phyloP scores from a whole-genome alignment of 2,888 invertebrate species.

The Clostera curtula region DNA sequence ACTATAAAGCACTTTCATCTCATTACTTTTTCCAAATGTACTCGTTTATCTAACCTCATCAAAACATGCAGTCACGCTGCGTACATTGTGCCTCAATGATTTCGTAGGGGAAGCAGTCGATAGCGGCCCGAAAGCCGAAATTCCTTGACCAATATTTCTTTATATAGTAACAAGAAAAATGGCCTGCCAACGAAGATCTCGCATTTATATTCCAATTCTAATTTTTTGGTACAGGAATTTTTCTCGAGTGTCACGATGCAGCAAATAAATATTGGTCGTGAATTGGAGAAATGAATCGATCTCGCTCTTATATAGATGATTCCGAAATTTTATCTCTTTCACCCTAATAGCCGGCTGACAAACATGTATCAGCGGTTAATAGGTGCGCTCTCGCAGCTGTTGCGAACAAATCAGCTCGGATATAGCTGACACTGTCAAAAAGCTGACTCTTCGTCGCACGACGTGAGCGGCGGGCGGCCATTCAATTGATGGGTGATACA shows the following conservation, averaged over 20 bases:
- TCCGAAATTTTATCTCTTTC: slow-evolving; percentile 67
- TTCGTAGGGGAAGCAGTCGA: slow-evolving; percentile 9
- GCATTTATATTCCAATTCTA: slow-evolving; percentile 55
- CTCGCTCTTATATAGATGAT: slow-evolving; percentile 64
- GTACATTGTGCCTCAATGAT: slow-evolving; percentile 10
- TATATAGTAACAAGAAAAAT: slow-evolving; percentile 61
- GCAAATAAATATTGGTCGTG: slow-evolving; percentile 66
- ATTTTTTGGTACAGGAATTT: slow-evolving; percentile 63
- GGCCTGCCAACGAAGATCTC: slow-evolving; percentile 50
- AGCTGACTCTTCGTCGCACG: slow-evolving; percentile 48
- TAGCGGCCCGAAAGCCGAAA: slow-evolving; percentile 19
- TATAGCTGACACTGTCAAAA: slow-evolving; percentile 74
- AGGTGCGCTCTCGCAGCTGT: slow-evolving; percentile 73
- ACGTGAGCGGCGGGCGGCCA: slow-evolving; percentile 34
- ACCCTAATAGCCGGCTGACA: slow-evolving; percentile 74
- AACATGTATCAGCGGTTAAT: slow-evolving; percentile 76
- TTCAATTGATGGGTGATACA: no score
- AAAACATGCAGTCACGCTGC: slow-evolving; percentile 6
- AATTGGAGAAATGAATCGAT: slow-evolving; percentile 67
- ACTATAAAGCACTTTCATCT: slow-evolving; percentile 10
- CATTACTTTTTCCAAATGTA: slow-evolving; percentile 5
- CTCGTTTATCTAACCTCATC: slow-evolving; percentile 6
- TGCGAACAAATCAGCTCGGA: slow-evolving; percentile 74
- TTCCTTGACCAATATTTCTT: slow-evolving; percentile 61
- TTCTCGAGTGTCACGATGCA: slow-evolving; percentile 62